Base-by-base conservation (phyloP, 2,113 vertebrate species). In the Gambusia affinis region DNA sequence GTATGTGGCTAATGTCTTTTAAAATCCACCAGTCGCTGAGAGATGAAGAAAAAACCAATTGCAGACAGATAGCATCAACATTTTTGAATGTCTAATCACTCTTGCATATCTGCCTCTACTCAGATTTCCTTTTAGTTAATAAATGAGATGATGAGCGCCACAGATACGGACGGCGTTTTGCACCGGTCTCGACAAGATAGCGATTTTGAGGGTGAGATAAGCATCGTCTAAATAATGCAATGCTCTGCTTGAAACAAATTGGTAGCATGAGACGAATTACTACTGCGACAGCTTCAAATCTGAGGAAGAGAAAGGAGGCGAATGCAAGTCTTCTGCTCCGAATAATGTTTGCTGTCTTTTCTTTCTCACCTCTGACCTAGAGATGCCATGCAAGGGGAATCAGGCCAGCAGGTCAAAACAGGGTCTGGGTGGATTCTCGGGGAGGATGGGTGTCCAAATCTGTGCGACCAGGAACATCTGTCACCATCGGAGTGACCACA, bases 1-100 rank as follows among this genome's bases (percentile, higher is more conserved):
- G 89, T 93, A 90, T 83, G 84, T 83, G 82, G 87, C 80, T 88
- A 91, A 89, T 92, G 90, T 91, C 74, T 91, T 93, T 92, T 89
- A 90, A 90, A 93, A 93, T 90, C 87, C 80, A 67, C 80, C 73
- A 10, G 88, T 91, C 78, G 82, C 81, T 88, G 85, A 85, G 76
- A 87, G 89, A 91, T 89, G 78, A 87, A 80, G 87, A 85, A 83
- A 91, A 90, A 91, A 87, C 84, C 86, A 80, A 85, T 84, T 84
- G 88, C 88, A 88, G 89, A 91, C 88, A 88, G 86, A 93, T 92
- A 90, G 85, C 80, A 85, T 90, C 85, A 89, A 68, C 87, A 29
- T 29, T 85, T 86, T 79, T 75, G 79, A 89, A 80, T 79, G 71
- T 88, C 84, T 87, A 90, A 91, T 91, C 89, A 64, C 86, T 83